Evolutionary conservation across 2,113 vertebrate species (phyloP), one percentile per base, ranked within the genome.

Genomic region (Mixornis gularis): DNA sequence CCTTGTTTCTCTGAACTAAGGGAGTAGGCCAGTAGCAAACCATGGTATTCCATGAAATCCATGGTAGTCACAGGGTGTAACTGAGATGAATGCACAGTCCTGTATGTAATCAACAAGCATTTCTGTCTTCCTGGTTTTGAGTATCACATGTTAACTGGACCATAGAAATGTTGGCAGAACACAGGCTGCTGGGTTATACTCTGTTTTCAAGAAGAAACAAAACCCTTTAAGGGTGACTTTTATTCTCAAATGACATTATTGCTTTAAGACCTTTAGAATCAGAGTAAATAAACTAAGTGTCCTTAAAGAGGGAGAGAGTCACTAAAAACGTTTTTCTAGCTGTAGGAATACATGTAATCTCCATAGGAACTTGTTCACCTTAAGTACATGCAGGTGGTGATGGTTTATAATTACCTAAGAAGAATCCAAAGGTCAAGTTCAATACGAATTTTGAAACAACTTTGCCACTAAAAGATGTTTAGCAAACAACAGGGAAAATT

Each of bases 11-110:
- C 30, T 88, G 59, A 79, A 55, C 4, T 44, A 52, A 92, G 10
- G 24, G 10, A 71, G 24, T 10, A 63, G 68, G 25, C 38, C 22
- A 49, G 44, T 36, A 74, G 21, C 36, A 71, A 81, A 58, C 7
- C 32, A 12, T 49, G 1, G 2, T 36, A 22, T 3, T 38, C 3
- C 40, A 9, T 51, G 40, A 65, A 84, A 79, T n/a, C 30, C 3
- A 0, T 56, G 24, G 12, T 40, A 41, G 17, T 48, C 0, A 1
- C 7, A 20, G 17, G 18, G 8, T 40, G 7, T 51, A 56, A 27
- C 60, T 76, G 66, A 77, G 66, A 38, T 34, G 49, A 88, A 40
- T 3, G 2, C 24, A 15, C 27, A 22, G n/a, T 43, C 22, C 32
- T 70, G 20, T 15, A 8, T 24, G 2, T 40, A 55, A 58, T 10